Percentiles rank a stretch among this genome's conserved stretches.
Conservation (phyloP, 1,140 invertebrate species). For the Drosophila trapezifrons region DNA sequence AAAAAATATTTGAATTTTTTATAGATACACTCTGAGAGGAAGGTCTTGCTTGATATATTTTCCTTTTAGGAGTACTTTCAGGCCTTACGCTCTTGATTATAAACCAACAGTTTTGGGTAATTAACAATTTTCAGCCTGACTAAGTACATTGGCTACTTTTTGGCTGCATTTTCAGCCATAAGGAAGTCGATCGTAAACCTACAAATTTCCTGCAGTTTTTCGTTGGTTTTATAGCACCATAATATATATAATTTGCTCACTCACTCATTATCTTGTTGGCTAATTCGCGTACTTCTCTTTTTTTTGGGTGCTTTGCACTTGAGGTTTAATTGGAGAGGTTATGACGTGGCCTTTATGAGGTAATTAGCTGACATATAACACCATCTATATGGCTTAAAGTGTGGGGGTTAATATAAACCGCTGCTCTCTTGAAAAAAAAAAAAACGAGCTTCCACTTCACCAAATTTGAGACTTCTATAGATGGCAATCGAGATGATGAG, state of each 20-base stretch:
- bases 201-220: slow-evolving; percentile 29
- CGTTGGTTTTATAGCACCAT: no score
- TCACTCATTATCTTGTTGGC: slow-evolving; percentile 1
- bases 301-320: slow-evolving; percentile 43
- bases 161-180: slow-evolving; percentile 17
- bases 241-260: slow-evolving; percentile 29
- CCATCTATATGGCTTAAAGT: slow-evolving; percentile 23
- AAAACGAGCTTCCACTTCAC: slow-evolving; percentile 20
- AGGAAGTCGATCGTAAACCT: slow-evolving; percentile 28
- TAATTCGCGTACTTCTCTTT: slow-evolving; percentile 8
- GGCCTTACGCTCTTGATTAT: slow-evolving; percentile 15
- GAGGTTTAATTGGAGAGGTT: slow-evolving; percentile 30
- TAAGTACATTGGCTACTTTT: slow-evolving; percentile 1
- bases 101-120: slow-evolving; percentile 12
- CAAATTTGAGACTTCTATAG: slow-evolving; percentile 14
- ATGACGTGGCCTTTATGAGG: slow-evolving; percentile 56
- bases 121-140: slow-evolving; percentile 38
- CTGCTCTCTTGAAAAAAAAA: background rate
- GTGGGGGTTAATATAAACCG: slow-evolving; percentile 27
- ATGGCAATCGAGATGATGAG: slow-evolving; percentile 20
- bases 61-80: background rate
- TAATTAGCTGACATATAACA: slow-evolving; percentile 51
- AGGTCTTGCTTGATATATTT: slow-evolving; percentile 20
- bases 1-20: slow-evolving; percentile 3
- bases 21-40: background rate